Conservation (phyloP, 1,140 invertebrate genomes). For the Adelges cooleyi region DNA sequence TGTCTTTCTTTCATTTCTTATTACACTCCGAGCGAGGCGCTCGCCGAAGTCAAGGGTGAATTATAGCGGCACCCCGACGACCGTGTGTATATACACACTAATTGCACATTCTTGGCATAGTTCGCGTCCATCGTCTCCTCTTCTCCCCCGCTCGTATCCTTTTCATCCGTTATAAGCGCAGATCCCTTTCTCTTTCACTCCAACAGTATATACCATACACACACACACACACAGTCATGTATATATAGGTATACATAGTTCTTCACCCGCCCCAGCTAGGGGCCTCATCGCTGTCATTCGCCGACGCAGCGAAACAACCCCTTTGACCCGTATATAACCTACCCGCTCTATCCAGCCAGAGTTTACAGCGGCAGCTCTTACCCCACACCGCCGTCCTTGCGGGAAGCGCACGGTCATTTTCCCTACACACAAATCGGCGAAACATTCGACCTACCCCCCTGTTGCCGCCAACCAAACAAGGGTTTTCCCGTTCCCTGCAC, state of each 20-base stretch:
- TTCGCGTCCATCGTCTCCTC: conserved; percentile 29
- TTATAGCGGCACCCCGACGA: conserved; percentile 30
- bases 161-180: too few relatives aligned
- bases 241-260: too few relatives aligned
- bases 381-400: background rate
- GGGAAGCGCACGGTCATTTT: conserved; percentile 13
- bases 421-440: conserved; percentile 9
- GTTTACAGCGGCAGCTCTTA: background rate
- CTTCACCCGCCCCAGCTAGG: background rate
- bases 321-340: conserved; percentile 18
- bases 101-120: conserved; percentile 35
- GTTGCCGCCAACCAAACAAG: background rate
- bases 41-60: conserved; percentile 29
- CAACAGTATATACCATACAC: too few relatives aligned
- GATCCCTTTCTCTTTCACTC: too few relatives aligned
- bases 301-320: conserved; percentile 15
- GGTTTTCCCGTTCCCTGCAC: too few relatives aligned
- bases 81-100: conserved; percentile 30
- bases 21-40: conserved; percentile 1
- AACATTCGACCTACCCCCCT: background rate
- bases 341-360: too few relatives aligned
- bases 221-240: too few relatives aligned
- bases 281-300: background rate
- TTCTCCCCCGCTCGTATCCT: conserved; percentile 29
- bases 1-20: conserved; percentile 27